phyloP scores from a whole-genome alignment of 1,140 invertebrate genomes.

The Drosophila tropicalis region DNA sequence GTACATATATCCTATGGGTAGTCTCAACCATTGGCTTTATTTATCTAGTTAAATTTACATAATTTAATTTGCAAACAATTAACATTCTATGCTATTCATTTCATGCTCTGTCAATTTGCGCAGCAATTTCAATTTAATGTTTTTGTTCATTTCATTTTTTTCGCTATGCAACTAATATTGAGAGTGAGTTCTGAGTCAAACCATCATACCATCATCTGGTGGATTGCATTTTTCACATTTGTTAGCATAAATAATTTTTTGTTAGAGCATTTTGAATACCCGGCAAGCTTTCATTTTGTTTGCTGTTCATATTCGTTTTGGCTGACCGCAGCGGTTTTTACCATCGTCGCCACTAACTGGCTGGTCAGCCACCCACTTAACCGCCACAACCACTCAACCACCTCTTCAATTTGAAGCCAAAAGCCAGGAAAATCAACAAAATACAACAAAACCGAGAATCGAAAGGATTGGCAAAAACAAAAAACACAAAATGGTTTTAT shows the following conservation, averaged over 20 bases:
- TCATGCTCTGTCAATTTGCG: slow-evolving; percentile 40
- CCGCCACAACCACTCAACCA: not conserved
- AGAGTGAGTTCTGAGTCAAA: not conserved
- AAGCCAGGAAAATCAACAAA: slow-evolving; percentile 67
- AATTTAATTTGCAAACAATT: slow-evolving; percentile 11
- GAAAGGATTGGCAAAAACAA: slow-evolving; percentile 18
- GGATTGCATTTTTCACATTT: not conserved
- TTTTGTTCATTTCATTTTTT: slow-evolving; percentile 32
- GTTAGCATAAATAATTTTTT: slow-evolving; percentile 33
- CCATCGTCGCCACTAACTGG: not conserved
- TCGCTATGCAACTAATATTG: not conserved
- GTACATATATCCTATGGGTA: not conserved
- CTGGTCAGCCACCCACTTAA: not conserved
- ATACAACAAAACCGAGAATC: slow-evolving; percentile 44
- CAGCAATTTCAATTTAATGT: slow-evolving; percentile 40
- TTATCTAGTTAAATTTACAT: slow-evolving; percentile 9
- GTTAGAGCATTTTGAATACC: slow-evolving; percentile 45
- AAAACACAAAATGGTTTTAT: slow-evolving; percentile 3
- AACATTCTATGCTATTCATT: slow-evolving; percentile 37
- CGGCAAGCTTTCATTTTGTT: slow-evolving; percentile 46
- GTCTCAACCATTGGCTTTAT: not conserved
- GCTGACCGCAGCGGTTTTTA: slow-evolving; percentile 52
- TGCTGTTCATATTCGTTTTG: slow-evolving; percentile 58
- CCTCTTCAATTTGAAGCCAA: slow-evolving; percentile 58
- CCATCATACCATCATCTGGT: not conserved